These are phyloP conservation scores for Ornithoptera alexandrae DNA, from an alignment of 2,888 invertebrate species.

Conservation along the genomic window DNA sequence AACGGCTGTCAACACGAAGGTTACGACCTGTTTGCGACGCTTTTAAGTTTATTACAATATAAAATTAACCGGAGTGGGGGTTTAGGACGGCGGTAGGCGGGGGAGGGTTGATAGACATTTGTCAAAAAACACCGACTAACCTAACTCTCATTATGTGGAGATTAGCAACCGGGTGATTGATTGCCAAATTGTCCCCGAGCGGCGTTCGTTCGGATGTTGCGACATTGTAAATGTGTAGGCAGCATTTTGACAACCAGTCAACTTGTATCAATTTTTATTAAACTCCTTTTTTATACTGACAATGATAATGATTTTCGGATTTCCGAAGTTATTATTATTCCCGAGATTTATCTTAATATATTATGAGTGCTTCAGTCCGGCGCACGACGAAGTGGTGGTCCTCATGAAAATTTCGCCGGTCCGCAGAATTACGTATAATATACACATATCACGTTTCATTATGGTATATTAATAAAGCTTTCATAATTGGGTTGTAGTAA, in stretches of 20 bases:
- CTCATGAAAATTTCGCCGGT: too few relatives aligned
- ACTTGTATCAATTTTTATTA: background rate
- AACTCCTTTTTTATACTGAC: background rate
- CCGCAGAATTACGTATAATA: too few relatives aligned
- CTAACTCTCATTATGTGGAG: constrained; percentile 17
- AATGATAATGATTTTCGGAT: too few relatives aligned
- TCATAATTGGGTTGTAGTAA: too few relatives aligned
- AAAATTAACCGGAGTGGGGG: constrained; percentile 1
- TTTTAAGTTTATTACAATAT: constrained; percentile 17
- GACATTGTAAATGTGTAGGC: background rate
- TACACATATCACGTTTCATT: too few relatives aligned
- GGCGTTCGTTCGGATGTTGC: background rate
- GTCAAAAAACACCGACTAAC: constrained; percentile 19
- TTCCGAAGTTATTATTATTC: too few relatives aligned
- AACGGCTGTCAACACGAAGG: constrained; percentile 8
- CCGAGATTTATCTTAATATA: too few relatives aligned
- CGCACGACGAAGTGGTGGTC: too few relatives aligned
- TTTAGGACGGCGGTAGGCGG: background rate
- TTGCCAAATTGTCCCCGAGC: constrained; percentile 12
- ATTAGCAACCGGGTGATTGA: constrained; percentile 20
- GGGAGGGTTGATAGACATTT: constrained; percentile 9
- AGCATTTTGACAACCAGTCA: background rate
- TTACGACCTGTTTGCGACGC: constrained; percentile 16
- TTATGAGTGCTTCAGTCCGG: too few relatives aligned
- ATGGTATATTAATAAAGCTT: too few relatives aligned